phyloP scores from a whole-genome alignment of 1,140 invertebrate genomes.

The Conus betulinus region DNA sequence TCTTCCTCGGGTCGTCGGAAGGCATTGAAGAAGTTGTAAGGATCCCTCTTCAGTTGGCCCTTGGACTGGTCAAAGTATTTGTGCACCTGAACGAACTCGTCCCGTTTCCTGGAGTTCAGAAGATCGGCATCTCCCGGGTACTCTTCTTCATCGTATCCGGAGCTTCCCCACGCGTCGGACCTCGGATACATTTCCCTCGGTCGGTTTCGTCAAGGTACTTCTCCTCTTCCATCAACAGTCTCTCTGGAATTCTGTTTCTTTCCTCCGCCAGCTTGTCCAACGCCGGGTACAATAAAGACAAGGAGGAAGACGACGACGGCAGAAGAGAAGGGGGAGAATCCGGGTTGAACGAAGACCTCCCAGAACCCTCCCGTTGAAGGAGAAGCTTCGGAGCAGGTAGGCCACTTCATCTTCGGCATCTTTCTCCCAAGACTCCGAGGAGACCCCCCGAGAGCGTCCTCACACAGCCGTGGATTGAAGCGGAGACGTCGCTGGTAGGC shows the following conservation, averaged over 20 bases:
- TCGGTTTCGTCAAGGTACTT: neutral
- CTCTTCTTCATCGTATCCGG: neutral
- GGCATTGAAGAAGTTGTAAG: constrained; percentile 18
- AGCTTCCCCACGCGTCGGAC: neutral
- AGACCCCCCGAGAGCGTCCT: constrained; percentile 46
- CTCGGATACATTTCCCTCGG: neutral
- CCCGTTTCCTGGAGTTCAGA: constrained; percentile 59
- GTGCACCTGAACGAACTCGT: constrained; percentile 65
- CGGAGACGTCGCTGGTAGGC: constrained; percentile 38
- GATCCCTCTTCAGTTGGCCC: constrained; percentile 51
- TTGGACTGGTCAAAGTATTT: constrained; percentile 66
- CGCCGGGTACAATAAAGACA: neutral
- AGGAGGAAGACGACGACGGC: neutral
- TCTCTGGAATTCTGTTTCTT: neutral
- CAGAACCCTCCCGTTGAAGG: constrained; percentile 1
- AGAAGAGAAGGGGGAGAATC: neutral
- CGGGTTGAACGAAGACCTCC: neutral
- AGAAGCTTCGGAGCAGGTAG: constrained; percentile 45
- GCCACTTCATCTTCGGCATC: constrained; percentile 47
- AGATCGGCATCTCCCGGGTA: neutral
- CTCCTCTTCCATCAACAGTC: neutral
- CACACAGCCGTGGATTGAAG: constrained; percentile 48
- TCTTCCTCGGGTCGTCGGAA: constrained; percentile 13
- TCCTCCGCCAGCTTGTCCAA: neutral
- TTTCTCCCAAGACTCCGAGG: neutral